A percentile compares a stretch with the other conserved stretches of the same genome.
Conservation (phyloP, 1,140 invertebrate species). For the Paraescarpia echinospica region DNA sequence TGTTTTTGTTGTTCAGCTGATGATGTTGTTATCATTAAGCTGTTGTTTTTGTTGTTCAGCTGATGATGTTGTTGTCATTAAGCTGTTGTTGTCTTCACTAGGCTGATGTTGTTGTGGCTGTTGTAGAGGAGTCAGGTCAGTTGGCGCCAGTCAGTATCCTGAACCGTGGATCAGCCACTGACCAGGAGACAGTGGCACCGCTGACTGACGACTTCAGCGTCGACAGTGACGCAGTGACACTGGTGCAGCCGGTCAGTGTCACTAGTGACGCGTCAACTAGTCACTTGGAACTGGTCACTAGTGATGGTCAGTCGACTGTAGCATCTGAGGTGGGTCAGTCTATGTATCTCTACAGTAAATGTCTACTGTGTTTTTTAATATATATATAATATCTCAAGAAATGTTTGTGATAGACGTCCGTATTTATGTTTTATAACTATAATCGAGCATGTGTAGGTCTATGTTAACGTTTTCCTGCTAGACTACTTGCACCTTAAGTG, state of each 20-base stretch:
- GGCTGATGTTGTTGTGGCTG: constrained; percentile 37
- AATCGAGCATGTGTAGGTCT: too few relatives aligned
- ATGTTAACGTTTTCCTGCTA: too few relatives aligned
- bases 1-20: too few relatives aligned
- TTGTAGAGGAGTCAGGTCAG: constrained; percentile 44
- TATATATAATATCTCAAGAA: too few relatives aligned
- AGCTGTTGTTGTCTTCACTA: background rate
- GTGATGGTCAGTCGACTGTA: background rate
- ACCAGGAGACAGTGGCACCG: background rate
- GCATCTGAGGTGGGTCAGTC: background rate
- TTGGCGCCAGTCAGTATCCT: constrained; percentile 13
- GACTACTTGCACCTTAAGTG: too few relatives aligned
- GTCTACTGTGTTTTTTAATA: too few relatives aligned
- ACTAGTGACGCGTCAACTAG: background rate
- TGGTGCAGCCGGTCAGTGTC: constrained; percentile 6
- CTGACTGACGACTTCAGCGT: constrained; percentile 22
- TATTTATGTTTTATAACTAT: too few relatives aligned
- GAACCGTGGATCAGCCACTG: background rate
- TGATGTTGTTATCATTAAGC: too few relatives aligned
- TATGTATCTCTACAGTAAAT: background rate
- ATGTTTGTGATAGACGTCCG: too few relatives aligned
- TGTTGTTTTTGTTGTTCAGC: too few relatives aligned
- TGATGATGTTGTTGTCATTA: too few relatives aligned
- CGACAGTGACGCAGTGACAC: constrained; percentile 20
- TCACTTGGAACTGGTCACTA: background rate